phyloP scores from a whole-genome alignment of 2,888 invertebrate species.

The Panzeria rudis region DNA sequence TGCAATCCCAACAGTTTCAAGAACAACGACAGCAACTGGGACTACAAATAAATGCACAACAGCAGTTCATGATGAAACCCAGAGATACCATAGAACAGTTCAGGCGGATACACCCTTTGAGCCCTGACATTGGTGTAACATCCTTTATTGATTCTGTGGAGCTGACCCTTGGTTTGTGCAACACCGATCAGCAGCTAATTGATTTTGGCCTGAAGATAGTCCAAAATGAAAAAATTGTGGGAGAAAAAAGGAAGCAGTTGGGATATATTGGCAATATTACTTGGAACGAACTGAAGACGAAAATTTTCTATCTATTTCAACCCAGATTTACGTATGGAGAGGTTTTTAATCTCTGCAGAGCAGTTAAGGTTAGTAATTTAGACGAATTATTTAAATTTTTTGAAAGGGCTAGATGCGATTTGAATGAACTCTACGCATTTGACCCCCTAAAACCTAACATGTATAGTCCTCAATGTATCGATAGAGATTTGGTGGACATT shows the following conservation, averaged over 20 bases:
- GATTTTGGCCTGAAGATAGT: too few relatives aligned
- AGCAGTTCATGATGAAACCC: conserved; percentile 9
- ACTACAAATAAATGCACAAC: conserved; percentile 14
- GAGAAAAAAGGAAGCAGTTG: conserved; percentile 15
- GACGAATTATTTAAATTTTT: conserved; percentile 11
- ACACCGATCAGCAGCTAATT: too few relatives aligned
- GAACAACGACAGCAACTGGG: neutral
- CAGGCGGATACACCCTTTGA: neutral
- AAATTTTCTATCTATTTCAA: conserved; percentile 13
- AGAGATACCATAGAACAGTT: neutral
- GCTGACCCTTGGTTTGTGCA: too few relatives aligned
- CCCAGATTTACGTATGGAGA: conserved; percentile 11
- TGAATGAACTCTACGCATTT: conserved; percentile 16
- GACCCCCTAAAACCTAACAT: neutral
- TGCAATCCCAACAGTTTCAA: too few relatives aligned
- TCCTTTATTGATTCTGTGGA: too few relatives aligned
- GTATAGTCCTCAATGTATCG: conserved; percentile 4
- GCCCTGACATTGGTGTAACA: neutral
- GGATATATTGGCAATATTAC: conserved; percentile 3
- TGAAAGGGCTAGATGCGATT: neutral
- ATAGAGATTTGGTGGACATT: conserved; percentile 1
- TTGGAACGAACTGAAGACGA: neutral
- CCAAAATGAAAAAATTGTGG: conserved; percentile 2
- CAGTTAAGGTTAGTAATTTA: conserved; percentile 32
- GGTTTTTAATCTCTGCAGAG: too few relatives aligned